These are phyloP conservation scores for Stigmatopora nigra DNA, from an alignment of 2,113 vertebrate genomes.

Conservation along the genomic window DNA sequence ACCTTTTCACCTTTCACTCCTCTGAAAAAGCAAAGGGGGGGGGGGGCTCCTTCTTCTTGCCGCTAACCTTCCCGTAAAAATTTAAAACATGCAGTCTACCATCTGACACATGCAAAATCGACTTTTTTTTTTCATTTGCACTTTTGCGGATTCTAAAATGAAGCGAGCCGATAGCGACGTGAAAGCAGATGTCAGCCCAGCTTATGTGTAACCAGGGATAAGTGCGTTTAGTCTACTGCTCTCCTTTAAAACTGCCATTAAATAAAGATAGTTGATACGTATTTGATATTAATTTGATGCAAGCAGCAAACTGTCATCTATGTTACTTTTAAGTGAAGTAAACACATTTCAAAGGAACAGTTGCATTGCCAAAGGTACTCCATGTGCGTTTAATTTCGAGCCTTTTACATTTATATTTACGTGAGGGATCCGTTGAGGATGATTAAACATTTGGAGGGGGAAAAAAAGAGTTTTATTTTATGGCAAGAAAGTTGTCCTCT, in stretches of 20 bases:
- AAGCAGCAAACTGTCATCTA: conserved; percentile 7
- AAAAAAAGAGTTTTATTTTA: not conserved
- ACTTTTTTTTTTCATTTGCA: not conserved
- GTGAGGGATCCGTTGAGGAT: not conserved
- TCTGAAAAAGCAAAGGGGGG: not conserved
- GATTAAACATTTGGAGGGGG: not conserved
- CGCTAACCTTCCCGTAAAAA: not conserved
- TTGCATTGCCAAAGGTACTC: not conserved
- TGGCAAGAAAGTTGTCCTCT: not conserved
- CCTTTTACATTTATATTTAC: not conserved
- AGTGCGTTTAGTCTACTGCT: conserved; percentile 28
- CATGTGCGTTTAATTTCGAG: not conserved
- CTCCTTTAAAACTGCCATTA: conserved; percentile 30
- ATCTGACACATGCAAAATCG: not conserved
- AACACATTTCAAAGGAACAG: conserved; percentile 15
- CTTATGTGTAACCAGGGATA: conserved; percentile 38
- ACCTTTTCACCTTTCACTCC: not conserved
- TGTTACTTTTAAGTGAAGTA: conserved; percentile 9
- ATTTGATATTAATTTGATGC: conserved; percentile 29
- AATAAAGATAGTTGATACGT: conserved; percentile 12
- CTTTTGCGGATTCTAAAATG: conserved; percentile 24
- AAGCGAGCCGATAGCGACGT: conserved; percentile 21
- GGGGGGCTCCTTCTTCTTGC: not conserved
- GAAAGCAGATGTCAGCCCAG: conserved; percentile 41
- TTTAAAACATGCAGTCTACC: not conserved